A percentile compares a stretch with the other conserved stretches of the same genome.
These are phyloP conservation scores for Ascidia mentula DNA, from an alignment of 23 tunicate genomes.

Conservation along the genomic window DNA sequence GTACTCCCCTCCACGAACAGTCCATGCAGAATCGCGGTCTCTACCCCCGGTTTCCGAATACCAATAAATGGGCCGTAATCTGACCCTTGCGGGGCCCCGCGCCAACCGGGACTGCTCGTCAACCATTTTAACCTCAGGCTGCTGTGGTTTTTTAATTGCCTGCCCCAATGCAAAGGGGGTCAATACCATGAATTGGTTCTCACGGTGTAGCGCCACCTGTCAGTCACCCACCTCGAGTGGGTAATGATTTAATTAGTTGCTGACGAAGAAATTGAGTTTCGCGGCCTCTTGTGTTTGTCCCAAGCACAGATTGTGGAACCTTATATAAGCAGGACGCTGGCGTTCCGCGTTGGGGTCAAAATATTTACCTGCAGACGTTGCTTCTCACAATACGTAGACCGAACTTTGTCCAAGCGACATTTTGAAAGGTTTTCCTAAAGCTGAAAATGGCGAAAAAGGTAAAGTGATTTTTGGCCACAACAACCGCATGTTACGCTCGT, in stretches of 20 bases:
- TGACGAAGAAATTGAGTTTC: neutral
- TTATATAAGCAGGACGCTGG: too few relatives aligned
- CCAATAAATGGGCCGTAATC: neutral
- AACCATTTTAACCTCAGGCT: constrained; percentile 11
- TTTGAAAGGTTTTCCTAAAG: too few relatives aligned
- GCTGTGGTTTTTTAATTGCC: constrained; percentile 5
- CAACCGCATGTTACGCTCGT: too few relatives aligned
- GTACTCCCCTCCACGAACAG: neutral
- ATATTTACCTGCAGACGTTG: too few relatives aligned
- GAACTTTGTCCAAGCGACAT: too few relatives aligned
- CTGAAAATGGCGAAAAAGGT: too few relatives aligned
- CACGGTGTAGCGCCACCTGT: constrained; percentile 4
- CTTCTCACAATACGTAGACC: too few relatives aligned
- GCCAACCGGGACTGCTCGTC: constrained; percentile 14
- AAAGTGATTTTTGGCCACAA: too few relatives aligned
- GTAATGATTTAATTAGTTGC: constrained; percentile 3
- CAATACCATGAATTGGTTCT: neutral
- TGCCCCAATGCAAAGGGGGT: neutral
- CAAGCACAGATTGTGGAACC: neutral
- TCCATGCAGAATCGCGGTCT: neutral
- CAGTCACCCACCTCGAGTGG: constrained; percentile 3
- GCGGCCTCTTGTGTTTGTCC: neutral
- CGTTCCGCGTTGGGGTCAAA: too few relatives aligned
- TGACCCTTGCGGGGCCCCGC: neutral
- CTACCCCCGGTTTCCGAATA: neutral